Evolutionary conservation across 2,113 vertebrate species (phyloP).

Genomic region (Brachypteracias leptosomus): DNA sequence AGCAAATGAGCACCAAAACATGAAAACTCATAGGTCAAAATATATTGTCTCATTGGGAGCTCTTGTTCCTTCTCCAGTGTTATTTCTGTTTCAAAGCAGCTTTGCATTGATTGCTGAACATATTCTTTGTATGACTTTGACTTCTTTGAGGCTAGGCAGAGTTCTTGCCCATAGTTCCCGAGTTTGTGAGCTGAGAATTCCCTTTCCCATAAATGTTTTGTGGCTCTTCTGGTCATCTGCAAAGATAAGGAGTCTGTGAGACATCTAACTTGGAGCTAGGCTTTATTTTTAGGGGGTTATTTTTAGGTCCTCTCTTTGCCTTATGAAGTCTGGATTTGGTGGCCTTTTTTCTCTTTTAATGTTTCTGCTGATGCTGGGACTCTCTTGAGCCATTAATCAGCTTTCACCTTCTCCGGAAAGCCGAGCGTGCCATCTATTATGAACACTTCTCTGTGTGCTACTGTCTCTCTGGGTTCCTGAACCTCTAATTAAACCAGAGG

Average conservation of each 20-base stretch:
- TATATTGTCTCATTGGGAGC: neutral
- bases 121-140: neutral
- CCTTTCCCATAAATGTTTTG: neutral
- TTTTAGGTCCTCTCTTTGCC: neutral
- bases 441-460: neutral
- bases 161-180: neutral
- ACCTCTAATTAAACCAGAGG: constrained; percentile 4
- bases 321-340: neutral
- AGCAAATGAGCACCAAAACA: neutral
- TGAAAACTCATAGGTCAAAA: neutral
- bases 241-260: neutral
- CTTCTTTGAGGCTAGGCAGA: neutral
- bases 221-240: neutral
- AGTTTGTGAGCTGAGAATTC: neutral
- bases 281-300: neutral
- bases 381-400: neutral
- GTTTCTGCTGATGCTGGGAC: neutral
- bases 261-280: neutral
- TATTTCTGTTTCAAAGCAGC: neutral
- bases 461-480: neutral
- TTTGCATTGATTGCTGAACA: neutral
- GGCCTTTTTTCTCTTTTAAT: neutral
- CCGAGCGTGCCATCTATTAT: neutral
- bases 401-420: constrained; percentile 13
- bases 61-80: neutral